These are phyloP conservation scores for Lampris incognitus DNA, from an alignment of 2,113 vertebrate genomes.

Conservation along the genomic window DNA sequence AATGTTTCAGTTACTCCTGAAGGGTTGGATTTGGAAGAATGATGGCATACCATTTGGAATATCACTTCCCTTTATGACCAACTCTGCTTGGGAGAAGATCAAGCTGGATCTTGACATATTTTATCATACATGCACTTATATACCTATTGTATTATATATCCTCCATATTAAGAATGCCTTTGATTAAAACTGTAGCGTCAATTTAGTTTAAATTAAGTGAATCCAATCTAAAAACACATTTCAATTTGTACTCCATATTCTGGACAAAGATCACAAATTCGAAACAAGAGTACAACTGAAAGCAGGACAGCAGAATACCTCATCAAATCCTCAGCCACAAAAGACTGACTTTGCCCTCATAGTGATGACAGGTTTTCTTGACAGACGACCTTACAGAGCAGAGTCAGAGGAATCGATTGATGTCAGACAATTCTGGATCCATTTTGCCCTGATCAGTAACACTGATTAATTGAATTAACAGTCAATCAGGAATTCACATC, in stretches of 20 bases:
- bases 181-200: conserved; percentile 8
- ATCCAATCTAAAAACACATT: background rate
- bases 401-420: conserved; percentile 17
- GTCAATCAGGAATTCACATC: background rate
- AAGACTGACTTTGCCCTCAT: conserved; percentile 29
- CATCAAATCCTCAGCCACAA: conserved; percentile 42
- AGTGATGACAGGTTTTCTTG: conserved; percentile 35
- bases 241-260: conserved; percentile 4
- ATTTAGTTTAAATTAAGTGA: conserved; percentile 15
- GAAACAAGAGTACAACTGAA: conserved; percentile 46
- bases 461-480: conserved; percentile 19
- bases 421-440: conserved; percentile 10
- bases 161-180: conserved; percentile 19
- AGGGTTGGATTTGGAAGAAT: conserved; percentile 1
- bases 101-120: conserved; percentile 86
- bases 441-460: conserved; percentile 5
- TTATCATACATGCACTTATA: conserved; percentile 64
- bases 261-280: conserved; percentile 43
- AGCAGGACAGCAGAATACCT: conserved; percentile 67
- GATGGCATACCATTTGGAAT: conserved; percentile 6
- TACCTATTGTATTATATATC: conserved; percentile 42
- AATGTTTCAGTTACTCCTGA: conserved; percentile 31
- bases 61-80: conserved; percentile 12
- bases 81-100: conserved; percentile 64
- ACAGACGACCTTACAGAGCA: conserved; percentile 29